Base-by-base conservation (phyloP, 2,797 vertebrate genomes). In the Hippocampus kuda region DNA sequence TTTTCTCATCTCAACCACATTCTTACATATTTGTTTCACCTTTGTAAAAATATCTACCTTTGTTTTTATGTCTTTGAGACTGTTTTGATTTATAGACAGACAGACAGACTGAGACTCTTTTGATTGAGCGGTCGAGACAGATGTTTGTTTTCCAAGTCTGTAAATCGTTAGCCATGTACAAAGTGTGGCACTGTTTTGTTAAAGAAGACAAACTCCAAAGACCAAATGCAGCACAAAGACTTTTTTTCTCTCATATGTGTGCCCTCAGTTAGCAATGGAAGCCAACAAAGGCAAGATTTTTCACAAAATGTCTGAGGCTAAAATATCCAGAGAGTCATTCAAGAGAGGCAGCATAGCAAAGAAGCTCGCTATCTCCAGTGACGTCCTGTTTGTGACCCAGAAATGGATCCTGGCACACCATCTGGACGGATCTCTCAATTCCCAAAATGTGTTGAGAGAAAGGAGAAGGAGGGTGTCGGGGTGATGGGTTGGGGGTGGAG, bases 341-440 rank as follows among this genome's bases (percentile, higher is more conserved):
- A 5, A 5, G 41, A 26, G 42, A 49, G 27, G 63, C 26, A 48
- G 10, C 16, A 48, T 5, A 15, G 63, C 57, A 60, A 60, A 65
- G 15, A 26, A 27, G 63, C 24, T 65, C 63, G 4, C 22, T 2
- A 24, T 65, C 63, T 48, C 63, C 9, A 48, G 44, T 20, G 44
- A 16, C 24, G n/a, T 65, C 63, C 63, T 65, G 16, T 48, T 65
- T 49, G 44, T 48, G 63, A 49, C 63, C 44, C 63, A 65, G 63
- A 65, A 65, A 65, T 65, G 44, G 24, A 65, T 49, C 63, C 13
- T 48, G 63, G 44, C 63, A 41, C 63, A 48, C 63, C 63, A 65
- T 65, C 63, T 65, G 63, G 44, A 65, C 13, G 63, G 44, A 48
- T 65, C 44, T 65, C 63, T 48, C 63, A 65, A 48, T 65, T 65